A percentile compares a stretch with the other conserved stretches of the same genome.
These are phyloP conservation scores for Hassar affinis DNA, from an alignment of 2,113 vertebrate species.

Conservation along the genomic window DNA sequence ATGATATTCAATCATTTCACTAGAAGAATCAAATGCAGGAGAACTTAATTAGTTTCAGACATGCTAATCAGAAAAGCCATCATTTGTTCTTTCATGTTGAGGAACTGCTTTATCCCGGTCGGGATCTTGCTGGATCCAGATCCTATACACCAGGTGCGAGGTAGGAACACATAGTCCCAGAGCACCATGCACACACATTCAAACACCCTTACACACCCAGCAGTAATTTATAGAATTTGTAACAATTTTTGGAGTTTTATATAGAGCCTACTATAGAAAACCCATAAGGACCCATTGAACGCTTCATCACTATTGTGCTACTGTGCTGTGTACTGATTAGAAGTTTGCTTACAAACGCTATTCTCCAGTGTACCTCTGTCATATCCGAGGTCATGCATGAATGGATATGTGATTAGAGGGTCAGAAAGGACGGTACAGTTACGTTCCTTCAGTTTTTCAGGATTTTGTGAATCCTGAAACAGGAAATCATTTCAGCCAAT, in stretches of 20 bases:
- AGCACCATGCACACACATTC: not conserved
- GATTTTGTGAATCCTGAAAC: not conserved
- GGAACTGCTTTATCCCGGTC: not conserved
- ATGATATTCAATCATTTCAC: not conserved
- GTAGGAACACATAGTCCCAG: not conserved
- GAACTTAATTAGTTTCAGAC: not conserved
- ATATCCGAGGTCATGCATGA: not conserved
- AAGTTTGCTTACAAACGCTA: not conserved
- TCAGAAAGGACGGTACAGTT: not conserved
- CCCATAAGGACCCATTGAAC: not conserved
- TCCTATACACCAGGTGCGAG: not conserved
- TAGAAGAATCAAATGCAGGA: not conserved
- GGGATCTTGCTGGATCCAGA: not conserved
- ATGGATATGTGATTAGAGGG: not conserved
- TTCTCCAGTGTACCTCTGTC: not conserved
- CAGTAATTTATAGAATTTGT: not conserved
- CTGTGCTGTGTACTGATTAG: not conserved
- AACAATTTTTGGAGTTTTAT: too few species aligned
- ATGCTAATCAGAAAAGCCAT: constrained; percentile 6
- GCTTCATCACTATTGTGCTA: not conserved
- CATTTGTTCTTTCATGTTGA: not conserved
- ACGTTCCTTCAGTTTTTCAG: not conserved
- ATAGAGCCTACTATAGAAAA: not conserved
- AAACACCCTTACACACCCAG: not conserved
- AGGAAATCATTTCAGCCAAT: not conserved